Percentiles rank a stretch among this genome's conserved stretches.
Conservation (phyloP, 2,797 vertebrate genomes). For the Neosalanx taihuensis region DNA sequence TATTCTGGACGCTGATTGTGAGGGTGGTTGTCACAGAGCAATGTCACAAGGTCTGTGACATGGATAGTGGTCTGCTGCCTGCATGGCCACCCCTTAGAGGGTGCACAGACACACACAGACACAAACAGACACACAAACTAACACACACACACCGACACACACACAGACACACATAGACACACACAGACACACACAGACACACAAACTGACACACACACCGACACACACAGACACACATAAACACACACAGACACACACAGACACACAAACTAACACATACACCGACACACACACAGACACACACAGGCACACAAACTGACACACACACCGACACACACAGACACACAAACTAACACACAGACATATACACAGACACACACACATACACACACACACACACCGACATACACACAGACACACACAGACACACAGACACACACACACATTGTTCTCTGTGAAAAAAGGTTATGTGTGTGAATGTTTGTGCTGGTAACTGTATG, state of each 20-base stretch:
- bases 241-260: neutral
- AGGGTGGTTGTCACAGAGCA: constrained; percentile 18
- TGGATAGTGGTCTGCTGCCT: too few relatives aligned
- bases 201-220: constrained; percentile 2
- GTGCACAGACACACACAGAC: neutral
- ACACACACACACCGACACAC: constrained; percentile 10
- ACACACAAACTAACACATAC: too few relatives aligned
- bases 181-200: constrained; percentile 2
- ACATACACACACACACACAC: neutral
- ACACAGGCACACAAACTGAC: neutral
- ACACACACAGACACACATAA: neutral
- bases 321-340: too few relatives aligned
- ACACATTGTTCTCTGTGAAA: neutral
- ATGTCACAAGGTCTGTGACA: neutral
- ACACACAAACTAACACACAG: too few relatives aligned
- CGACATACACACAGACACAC: neutral
- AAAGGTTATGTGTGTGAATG: too few relatives aligned
- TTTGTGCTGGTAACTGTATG: too few relatives aligned
- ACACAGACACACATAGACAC: constrained; percentile 11
- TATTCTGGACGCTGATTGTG: constrained; percentile 57
- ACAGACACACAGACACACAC: too few relatives aligned
- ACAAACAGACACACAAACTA: neutral
- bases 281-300: neutral
- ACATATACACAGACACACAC: too few relatives aligned
- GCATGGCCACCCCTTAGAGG: too few relatives aligned